Percentiles rank a stretch among this genome's conserved stretches.
Conservation (phyloP, 2,888 invertebrate genomes). For the Cepaea hortensis region DNA sequence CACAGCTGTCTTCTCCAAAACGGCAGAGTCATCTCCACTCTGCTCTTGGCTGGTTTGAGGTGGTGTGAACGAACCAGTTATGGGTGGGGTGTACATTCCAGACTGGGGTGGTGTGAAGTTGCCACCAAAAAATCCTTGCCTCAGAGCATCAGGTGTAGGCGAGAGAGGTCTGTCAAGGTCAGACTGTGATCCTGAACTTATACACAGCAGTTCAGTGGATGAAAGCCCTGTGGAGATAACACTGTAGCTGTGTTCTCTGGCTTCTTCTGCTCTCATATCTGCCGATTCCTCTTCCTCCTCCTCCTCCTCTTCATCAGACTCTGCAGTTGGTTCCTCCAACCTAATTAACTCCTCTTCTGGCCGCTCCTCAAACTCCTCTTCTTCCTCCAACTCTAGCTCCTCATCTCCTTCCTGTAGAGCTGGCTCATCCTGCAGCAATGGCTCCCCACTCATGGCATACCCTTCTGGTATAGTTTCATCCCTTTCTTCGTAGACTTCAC, state of each 20-base stretch:
- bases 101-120: constrained; percentile 47
- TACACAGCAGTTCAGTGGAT: constrained; percentile 37
- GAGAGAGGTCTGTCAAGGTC: constrained; percentile 80
- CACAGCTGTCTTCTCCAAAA: constrained; percentile 66
- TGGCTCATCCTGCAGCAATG: constrained; percentile 46
- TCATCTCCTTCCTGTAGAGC: constrained; percentile 38
- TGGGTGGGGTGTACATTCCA: constrained; percentile 44
- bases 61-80: constrained; percentile 36
- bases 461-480: constrained; percentile 40
- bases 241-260: constrained; percentile 55
- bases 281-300: constrained; percentile 36
- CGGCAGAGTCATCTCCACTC: constrained; percentile 53
- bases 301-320: constrained; percentile 55
- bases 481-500: constrained; percentile 37
- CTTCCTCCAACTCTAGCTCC: constrained; percentile 53
- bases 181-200: constrained; percentile 62
- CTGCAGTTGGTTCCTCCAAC: constrained; percentile 52
- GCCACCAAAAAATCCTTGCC: constrained; percentile 62
- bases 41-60: constrained; percentile 32
- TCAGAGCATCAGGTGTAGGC: constrained; percentile 75
- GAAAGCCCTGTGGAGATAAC: constrained; percentile 45
- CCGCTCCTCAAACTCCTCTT: constrained; percentile 55
- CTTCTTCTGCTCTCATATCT: constrained; percentile 32
- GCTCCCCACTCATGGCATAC: constrained; percentile 36
- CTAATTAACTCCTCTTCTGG: constrained; percentile 57